Conservation (phyloP, 2,888 invertebrate species). For the Spodoptera littoralis region DNA sequence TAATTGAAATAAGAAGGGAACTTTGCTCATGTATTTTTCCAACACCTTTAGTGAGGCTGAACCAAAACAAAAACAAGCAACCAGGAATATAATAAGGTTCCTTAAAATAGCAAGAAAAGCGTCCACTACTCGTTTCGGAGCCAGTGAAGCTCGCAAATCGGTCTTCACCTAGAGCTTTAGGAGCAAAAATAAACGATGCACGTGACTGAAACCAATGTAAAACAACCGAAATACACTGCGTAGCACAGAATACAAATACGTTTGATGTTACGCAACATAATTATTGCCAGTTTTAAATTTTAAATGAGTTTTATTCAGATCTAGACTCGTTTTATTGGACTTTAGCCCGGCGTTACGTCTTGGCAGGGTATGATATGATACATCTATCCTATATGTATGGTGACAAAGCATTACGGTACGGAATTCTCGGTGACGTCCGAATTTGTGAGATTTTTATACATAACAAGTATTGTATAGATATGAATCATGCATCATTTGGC, state of each 20-base stretch:
- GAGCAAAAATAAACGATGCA: slow-evolving; percentile 76
- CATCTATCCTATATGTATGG: slow-evolving; percentile 39
- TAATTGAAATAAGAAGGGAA: too few relatives aligned
- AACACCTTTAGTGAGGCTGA: background rate
- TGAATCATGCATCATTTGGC: slow-evolving; percentile 27
- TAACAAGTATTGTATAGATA: slow-evolving; percentile 4
- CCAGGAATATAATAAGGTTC: slow-evolving; percentile 6
- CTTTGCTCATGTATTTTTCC: too few relatives aligned
- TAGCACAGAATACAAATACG: slow-evolving; percentile 64
- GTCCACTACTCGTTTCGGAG: slow-evolving; percentile 33
- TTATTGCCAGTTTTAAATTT: slow-evolving; percentile 52
- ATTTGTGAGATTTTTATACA: slow-evolving; percentile 18
- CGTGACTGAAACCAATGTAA: slow-evolving; percentile 68
- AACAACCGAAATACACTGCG: slow-evolving; percentile 72
- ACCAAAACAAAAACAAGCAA: slow-evolving; percentile 3
- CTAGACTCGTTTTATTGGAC: slow-evolving; percentile 57
- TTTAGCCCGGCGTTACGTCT: slow-evolving; percentile 59
- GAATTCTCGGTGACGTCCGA: slow-evolving; percentile 33
- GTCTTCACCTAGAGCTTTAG: slow-evolving; percentile 59
- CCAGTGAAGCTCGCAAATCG: slow-evolving; percentile 46
- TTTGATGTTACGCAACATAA: slow-evolving; percentile 62
- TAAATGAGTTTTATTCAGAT: slow-evolving; percentile 57
- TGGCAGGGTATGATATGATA: slow-evolving; percentile 59
- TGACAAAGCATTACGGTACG: slow-evolving; percentile 36
- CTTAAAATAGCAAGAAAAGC: slow-evolving; percentile 39